Base-by-base conservation (phyloP, 2,113 vertebrate species). In the Recurvirostra avosetta region DNA sequence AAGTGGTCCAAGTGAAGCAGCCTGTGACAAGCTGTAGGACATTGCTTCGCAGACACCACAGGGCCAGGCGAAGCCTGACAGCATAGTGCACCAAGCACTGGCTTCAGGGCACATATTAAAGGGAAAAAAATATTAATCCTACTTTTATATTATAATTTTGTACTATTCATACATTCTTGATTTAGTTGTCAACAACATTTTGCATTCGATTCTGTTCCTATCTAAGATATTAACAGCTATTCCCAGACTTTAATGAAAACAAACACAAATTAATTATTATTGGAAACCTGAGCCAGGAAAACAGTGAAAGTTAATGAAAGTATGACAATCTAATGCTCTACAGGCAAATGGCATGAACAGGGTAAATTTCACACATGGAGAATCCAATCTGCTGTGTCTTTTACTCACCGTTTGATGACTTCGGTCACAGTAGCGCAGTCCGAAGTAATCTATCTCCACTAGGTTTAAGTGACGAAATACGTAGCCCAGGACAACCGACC, bases 401-500 rank as follows among this genome's bases (percentile, higher is more conserved):
- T 81, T 86, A 98, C 99, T 99, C 94, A 99, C 99, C 56, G 99
- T 99, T 96, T 99, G 99, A 97, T 99, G 99, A 94, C 97, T 98
- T 96, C 97, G 97, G 96, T 99, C 99, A 95, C 99, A 99, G 98
- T 99, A 99, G 82, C 99, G 99, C 94, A 99, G 98, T 67, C 99
- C 99, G 83, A 99, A 99, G 97, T 99, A 99, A 97, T 99, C 98
- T 45, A 98, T 98, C 96, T 99, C 99, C 76, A 98, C 96, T 32
- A 99, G 97, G 87, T 99, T 99, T 95, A 99, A 95, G 94, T 99
- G 99, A 96, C 95, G 98, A 83, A 99, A 99, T 91, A 99, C 99
- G 32, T 98, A 98, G 90, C 98, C 98, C 97, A 99, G 98, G 96
- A 99, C 97, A 94, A 98, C 94, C 5, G 98, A 98, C 20, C 97